Percentiles rank a stretch among this genome's conserved stretches.
Evolutionary conservation across 2,113 vertebrate genomes (phyloP).

Genomic region (Cryptoleucopteryx plumbea): DNA sequence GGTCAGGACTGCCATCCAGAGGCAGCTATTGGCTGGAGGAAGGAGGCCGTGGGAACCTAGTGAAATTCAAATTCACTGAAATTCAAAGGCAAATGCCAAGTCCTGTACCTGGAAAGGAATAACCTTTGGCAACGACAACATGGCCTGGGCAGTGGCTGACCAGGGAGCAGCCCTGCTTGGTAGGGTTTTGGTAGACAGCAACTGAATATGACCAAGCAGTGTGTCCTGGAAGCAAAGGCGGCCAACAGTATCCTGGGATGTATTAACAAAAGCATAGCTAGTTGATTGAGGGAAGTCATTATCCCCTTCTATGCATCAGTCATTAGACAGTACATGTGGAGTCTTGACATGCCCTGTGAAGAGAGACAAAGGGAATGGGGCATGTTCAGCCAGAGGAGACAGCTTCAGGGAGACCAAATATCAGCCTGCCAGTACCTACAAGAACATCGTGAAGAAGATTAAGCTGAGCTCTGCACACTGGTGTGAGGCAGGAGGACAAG

Average conservation of each 20-base stretch:
- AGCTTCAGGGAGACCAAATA: not conserved
- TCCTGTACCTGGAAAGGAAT: not conserved
- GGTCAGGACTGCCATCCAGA: not conserved
- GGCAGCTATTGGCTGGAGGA: not conserved
- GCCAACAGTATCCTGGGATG: not conserved
- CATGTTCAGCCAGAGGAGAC: not conserved
- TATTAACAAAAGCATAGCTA: not conserved
- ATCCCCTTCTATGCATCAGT: not conserved
- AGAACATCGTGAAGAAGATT: not conserved
- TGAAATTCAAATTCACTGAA: not conserved
- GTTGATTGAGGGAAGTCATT: not conserved
- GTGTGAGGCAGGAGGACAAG: not conserved
- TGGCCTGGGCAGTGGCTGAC: not conserved
- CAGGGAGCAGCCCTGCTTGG: not conserved
- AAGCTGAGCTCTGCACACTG: not conserved
- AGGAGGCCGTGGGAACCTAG: not conserved
- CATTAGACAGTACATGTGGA: not conserved
- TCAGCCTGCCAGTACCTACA: not conserved
- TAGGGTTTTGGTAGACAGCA: not conserved
- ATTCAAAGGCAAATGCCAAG: not conserved
- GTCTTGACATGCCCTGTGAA: not conserved
- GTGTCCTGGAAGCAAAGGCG: not conserved
- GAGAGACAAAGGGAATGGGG: not conserved
- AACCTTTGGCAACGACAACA: not conserved
- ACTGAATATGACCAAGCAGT: not conserved